Conservation (phyloP, 2,797 vertebrate genomes). For the Philypnodon macrostomus region DNA sequence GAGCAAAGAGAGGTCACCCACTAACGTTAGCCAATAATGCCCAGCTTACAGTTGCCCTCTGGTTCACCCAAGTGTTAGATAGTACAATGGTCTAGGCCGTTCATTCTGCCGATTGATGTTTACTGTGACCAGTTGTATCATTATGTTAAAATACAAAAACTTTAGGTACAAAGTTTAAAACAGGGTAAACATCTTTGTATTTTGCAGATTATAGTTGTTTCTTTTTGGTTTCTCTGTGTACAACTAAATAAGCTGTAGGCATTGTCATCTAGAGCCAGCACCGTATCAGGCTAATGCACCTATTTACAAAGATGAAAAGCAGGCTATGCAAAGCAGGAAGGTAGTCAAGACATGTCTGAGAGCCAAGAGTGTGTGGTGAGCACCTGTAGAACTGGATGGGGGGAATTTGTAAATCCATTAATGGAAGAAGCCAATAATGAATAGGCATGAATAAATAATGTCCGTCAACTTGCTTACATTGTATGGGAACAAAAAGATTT, state of each 20-base stretch:
- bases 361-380: neutral
- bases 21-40: neutral
- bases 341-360: constrained; percentile 2
- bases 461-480: too few species aligned
- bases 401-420: neutral
- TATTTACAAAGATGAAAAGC: constrained; percentile 9
- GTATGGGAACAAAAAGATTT: too few species aligned
- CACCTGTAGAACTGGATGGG: neutral
- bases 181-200: neutral
- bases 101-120: neutral
- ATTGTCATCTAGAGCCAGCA: constrained; percentile 6
- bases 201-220: neutral
- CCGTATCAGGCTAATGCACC: constrained; percentile 6
- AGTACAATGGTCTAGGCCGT: too few species aligned
- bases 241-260: constrained; percentile 5
- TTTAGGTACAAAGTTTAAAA: neutral
- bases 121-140: too few species aligned
- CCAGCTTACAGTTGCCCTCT: neutral
- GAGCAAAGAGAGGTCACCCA: neutral
- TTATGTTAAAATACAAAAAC: too few species aligned
- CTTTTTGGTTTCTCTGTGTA: constrained; percentile 8
- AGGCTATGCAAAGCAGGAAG: constrained; percentile 5
- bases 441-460: too few species aligned
- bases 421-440: too few species aligned
- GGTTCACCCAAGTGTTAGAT: neutral